These are phyloP conservation scores for Rhizoglyphus robini DNA, from an alignment of 1,140 invertebrate species.

Conservation along the genomic window DNA sequence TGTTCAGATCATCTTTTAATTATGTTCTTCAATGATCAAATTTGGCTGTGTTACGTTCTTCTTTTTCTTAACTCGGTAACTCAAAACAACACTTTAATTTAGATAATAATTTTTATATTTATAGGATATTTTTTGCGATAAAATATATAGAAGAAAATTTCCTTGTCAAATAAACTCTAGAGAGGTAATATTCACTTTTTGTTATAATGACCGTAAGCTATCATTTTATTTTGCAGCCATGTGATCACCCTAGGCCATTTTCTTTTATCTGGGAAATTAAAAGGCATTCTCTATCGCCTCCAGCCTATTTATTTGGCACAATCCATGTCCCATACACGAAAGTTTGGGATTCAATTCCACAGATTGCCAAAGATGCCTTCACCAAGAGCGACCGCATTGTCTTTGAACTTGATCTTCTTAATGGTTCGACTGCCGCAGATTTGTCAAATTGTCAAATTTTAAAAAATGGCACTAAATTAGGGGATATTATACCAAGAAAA, in stretches of 20 bases:
- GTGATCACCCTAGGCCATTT: slow-evolving; percentile 27
- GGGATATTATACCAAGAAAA: slow-evolving; percentile 37
- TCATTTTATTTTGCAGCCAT: slow-evolving; percentile 27
- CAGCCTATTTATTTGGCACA: slow-evolving; percentile 45
- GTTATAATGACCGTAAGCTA: too few species aligned
- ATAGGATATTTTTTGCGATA: too few species aligned
- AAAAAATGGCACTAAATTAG: slow-evolving; percentile 35
- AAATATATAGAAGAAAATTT: too few species aligned
- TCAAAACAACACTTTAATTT: too few species aligned
- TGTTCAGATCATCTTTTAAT: too few species aligned
- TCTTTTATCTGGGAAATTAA: slow-evolving; percentile 37
- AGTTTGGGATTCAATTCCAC: slow-evolving; percentile 43
- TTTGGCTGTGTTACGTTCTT: too few species aligned
- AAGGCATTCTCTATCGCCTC: slow-evolving; percentile 30
- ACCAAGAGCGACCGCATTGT: slow-evolving; percentile 37
- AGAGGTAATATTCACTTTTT: too few species aligned
- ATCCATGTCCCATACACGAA: slow-evolving; percentile 46
- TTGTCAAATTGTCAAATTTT: slow-evolving; percentile 42
- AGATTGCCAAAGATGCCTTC: slow-evolving; percentile 41
- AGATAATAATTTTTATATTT: too few species aligned
- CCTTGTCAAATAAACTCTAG: too few species aligned
- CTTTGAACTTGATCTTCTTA: slow-evolving; percentile 44
- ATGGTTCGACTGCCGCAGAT: slow-evolving; percentile 37
- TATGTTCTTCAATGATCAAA: too few species aligned
- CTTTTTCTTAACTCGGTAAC: too few species aligned